Conservation (phyloP, 2,113 vertebrate genomes). For the Shinisaurus crocodilurus region DNA sequence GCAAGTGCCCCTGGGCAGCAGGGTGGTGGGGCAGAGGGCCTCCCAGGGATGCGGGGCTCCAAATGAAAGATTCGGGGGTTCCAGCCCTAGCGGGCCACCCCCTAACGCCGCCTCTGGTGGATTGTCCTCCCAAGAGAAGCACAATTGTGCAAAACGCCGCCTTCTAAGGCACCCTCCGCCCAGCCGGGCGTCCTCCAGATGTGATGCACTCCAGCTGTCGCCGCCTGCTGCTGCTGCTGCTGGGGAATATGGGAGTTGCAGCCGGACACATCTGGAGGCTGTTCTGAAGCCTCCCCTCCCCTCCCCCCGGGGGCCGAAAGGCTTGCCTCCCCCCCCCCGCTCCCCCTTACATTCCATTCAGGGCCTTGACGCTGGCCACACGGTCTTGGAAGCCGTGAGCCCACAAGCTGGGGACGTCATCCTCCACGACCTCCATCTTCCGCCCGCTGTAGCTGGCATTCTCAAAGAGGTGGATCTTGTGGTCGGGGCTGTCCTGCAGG, state of each 20-base stretch:
- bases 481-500: slow-evolving; percentile 85
- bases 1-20: too few species aligned
- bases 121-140: not conserved
- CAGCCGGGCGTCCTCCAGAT: not conserved
- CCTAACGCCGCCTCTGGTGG: too few species aligned
- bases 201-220: too few species aligned
- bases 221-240: too few species aligned
- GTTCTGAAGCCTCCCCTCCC: too few species aligned
- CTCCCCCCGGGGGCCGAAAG: not conserved
- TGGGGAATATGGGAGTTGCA: too few species aligned
- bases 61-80: too few species aligned
- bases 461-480: slow-evolving; percentile 93
- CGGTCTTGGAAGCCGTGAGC: slow-evolving; percentile 92
- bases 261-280: too few species aligned
- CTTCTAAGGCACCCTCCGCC: not conserved
- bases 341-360: slow-evolving; percentile 89
- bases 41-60: too few species aligned
- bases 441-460: slow-evolving; percentile 83
- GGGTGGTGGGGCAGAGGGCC: too few species aligned
- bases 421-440: slow-evolving; percentile 94
- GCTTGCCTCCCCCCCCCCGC: rapidly evolving
- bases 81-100: too few species aligned
- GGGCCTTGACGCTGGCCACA: slow-evolving; percentile 87
- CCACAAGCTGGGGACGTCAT: slow-evolving; percentile 94
- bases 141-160: not conserved